Conservation (phyloP, 2,888 invertebrate genomes). For the Watsonalla binaria region DNA sequence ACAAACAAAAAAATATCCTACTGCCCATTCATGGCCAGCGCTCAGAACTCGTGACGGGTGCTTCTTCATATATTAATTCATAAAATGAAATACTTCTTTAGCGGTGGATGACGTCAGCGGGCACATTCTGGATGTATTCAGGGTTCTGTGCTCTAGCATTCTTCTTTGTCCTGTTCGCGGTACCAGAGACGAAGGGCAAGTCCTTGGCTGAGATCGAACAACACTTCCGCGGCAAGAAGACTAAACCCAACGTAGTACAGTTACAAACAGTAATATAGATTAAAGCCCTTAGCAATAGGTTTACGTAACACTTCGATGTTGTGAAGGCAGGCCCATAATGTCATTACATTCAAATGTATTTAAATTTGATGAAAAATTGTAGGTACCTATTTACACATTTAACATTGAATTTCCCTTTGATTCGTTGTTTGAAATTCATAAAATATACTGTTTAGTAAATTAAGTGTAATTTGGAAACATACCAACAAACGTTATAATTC, state of each 20-base stretch:
- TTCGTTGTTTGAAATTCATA: too few species aligned
- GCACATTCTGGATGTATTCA: constrained; percentile 78
- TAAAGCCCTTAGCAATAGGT: background rate
- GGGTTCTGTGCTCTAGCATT: constrained; percentile 70
- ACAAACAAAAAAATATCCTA: too few species aligned
- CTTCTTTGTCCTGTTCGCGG: constrained; percentile 71
- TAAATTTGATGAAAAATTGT: too few species aligned
- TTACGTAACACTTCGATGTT: background rate
- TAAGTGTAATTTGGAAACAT: too few species aligned
- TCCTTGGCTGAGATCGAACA: constrained; percentile 82
- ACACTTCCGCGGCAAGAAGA: constrained; percentile 59
- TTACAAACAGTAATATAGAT: constrained; percentile 23
- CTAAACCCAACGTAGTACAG: constrained; percentile 35
- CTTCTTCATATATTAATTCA: too few species aligned
- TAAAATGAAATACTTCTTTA: constrained; percentile 31
- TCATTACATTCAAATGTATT: too few species aligned
- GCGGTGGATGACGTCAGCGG: constrained; percentile 65
- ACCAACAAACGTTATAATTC: too few species aligned
- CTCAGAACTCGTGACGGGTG: too few species aligned
- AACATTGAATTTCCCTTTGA: too few species aligned
- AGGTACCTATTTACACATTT: too few species aligned
- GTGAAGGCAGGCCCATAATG: background rate
- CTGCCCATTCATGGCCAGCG: too few species aligned
- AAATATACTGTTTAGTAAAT: too few species aligned
- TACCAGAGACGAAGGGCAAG: constrained; percentile 86